Conservation (phyloP, 2,113 vertebrate genomes). For the Tragulus kanchil region DNA sequence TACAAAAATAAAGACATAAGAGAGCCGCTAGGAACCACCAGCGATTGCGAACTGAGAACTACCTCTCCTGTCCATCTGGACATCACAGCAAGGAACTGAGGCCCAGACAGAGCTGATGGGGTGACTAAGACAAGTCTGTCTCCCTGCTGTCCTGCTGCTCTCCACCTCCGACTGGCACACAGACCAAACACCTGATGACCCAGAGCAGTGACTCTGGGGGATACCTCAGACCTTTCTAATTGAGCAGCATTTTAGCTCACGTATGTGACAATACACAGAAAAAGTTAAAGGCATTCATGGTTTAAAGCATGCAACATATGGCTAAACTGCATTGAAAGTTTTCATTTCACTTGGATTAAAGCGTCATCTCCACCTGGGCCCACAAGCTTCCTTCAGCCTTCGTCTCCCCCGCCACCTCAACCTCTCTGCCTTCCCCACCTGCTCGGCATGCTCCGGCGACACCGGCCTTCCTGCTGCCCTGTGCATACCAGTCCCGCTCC, state of each 20-base stretch:
- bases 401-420: background rate
- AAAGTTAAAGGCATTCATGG: background rate
- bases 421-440: background rate
- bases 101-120: background rate
- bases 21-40: background rate
- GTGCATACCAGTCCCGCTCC: fast-evolving
- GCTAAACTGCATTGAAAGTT: background rate
- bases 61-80: background rate
- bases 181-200: background rate
- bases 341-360: background rate
- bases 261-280: background rate
- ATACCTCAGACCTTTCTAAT: background rate
- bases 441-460: background rate
- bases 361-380: fast-evolving
- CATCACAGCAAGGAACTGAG: background rate
- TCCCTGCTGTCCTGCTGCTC: background rate
- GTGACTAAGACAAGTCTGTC: background rate
- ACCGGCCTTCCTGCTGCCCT: background rate
- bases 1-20: background rate
- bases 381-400: too few relatives aligned
- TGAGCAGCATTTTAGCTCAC: background rate
- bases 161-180: fast-evolving
- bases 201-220: background rate
- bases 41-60: fast-evolving
- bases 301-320: background rate